These are phyloP conservation scores for Limenitis camilla DNA, from an alignment of 2,888 invertebrate species.

Conservation along the genomic window DNA sequence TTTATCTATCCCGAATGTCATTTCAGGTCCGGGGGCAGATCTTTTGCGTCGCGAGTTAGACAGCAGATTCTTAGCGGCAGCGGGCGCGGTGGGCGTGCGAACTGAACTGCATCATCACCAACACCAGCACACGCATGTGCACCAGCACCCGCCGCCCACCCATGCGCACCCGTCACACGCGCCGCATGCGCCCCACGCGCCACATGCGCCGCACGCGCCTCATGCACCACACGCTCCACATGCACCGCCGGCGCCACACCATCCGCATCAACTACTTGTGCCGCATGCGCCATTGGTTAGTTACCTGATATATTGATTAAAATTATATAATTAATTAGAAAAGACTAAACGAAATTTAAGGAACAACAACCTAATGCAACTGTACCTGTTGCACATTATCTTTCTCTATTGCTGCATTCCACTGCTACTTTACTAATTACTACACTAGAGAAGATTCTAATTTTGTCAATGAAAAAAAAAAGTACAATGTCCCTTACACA, in stretches of 20 bases:
- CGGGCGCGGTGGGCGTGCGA: constrained; percentile 80
- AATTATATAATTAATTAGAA: not conserved
- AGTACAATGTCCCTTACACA: too few species aligned
- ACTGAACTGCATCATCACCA: constrained; percentile 95
- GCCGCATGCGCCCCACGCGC: constrained; percentile 83
- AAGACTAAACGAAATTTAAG: too few species aligned
- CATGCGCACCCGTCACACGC: constrained; percentile 80
- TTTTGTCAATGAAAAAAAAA: too few species aligned
- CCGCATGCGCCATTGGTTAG: constrained; percentile 77
- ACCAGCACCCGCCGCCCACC: constrained; percentile 85
- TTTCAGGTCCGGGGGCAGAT: constrained; percentile 79
- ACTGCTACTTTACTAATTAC: too few species aligned
- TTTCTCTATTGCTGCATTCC: too few species aligned
- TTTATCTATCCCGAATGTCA: not conserved
- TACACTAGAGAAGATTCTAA: too few species aligned
- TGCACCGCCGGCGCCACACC: constrained; percentile 52
- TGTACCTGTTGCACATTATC: too few species aligned
- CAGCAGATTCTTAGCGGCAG: constrained; percentile 91
- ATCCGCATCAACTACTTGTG: constrained; percentile 47
- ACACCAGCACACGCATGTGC: constrained; percentile 93
- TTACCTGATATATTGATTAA: constrained; percentile 16
- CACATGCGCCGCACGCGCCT: constrained; percentile 67
- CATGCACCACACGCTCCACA: constrained; percentile 35
- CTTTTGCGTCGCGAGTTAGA: constrained; percentile 91
- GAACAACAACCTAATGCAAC: too few species aligned